Evolutionary conservation across 2,797 vertebrate species (phyloP), one percentile per base, ranked within the genome.

Genomic region (Catostomus latipinnis): DNA sequence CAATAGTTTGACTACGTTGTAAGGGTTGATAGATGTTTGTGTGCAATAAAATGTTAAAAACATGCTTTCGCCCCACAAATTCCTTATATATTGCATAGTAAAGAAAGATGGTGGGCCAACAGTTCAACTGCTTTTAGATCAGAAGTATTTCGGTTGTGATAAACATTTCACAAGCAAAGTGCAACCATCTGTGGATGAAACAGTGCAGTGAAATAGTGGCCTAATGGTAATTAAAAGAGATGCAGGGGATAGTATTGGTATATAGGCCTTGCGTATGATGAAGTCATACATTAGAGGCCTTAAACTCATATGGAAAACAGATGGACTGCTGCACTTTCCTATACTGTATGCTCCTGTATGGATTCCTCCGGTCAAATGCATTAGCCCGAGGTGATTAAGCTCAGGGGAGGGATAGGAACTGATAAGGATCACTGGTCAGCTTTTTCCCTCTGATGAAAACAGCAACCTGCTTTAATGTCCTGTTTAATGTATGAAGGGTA

Each of bases 161-260:
- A 82, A 65, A 65, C 49, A 57, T 84, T 79, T 56, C 65, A 71
- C 58, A 79, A 63, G 74, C 62, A 82, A 78, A 86, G 48, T 82
- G 22, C 78, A 84, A 81, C 81, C 83, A 83, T 84, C 77, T 86
- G 83, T 74, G 79, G 62, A 84, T 81, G 80, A 79, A 71, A 78
- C 34, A 8, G n/a, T 22, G 43, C 68, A 60, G 69, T 72, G 67
- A 84, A 79, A 56, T 71, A 71, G 68, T 60, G 68, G 78, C 73
- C 77, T 78, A 76, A 74, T 76, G 52, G 63, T 73, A 83, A 86
- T 86, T 83, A 83, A 83, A 86, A 81, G 53, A 79, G 72, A 83
- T 81, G 75, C 74, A 84, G 81, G 57, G 71, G 75, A 74, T 70
- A 74, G 66, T 71, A 71, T 71, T 78, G 56, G 50, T 83, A 73